Percentiles rank a stretch among this genome's conserved stretches.
Evolutionary conservation across 2,888 invertebrate genomes (phyloP).

Genomic region (Dermolepida albohirtum): DNA sequence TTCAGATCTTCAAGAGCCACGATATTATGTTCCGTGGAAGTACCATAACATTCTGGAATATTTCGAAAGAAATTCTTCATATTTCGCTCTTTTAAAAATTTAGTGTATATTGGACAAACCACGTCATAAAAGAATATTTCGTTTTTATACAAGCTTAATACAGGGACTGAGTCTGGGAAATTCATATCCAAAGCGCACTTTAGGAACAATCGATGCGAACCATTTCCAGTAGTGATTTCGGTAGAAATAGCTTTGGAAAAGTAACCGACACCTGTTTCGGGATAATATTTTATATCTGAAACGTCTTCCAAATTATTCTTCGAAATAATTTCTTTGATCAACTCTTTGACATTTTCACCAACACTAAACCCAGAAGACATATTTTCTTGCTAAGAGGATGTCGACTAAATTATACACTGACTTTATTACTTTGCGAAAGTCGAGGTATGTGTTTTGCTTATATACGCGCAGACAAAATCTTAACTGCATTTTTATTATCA

Average conservation of each 20-base stretch:
- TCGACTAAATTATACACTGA: too few species aligned
- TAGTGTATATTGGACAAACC: slow-evolving; percentile 25
- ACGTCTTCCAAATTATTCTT: background rate
- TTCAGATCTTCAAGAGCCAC: slow-evolving; percentile 43
- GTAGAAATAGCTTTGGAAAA: slow-evolving; percentile 41
- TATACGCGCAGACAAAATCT: too few species aligned
- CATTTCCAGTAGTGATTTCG: slow-evolving; percentile 32
- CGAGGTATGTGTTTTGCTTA: too few species aligned
- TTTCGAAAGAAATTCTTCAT: slow-evolving; percentile 28
- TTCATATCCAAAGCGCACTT: background rate
- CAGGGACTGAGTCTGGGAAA: background rate
- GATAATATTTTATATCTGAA: background rate
- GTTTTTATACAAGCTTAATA: slow-evolving; percentile 22
- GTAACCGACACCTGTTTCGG: slow-evolving; percentile 43
- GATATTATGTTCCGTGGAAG: slow-evolving; percentile 21
- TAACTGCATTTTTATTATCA: too few species aligned
- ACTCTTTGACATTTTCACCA: slow-evolving; percentile 1
- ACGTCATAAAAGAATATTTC: slow-evolving; percentile 40
- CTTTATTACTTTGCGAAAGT: too few species aligned
- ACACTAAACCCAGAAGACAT: too few species aligned
- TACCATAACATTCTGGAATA: slow-evolving; percentile 35
- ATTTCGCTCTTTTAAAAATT: slow-evolving; percentile 28
- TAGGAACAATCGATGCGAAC: background rate
- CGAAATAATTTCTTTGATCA: background rate
- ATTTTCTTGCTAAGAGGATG: too few species aligned